Evolutionary conservation across 2,797 vertebrate genomes (phyloP).

Genomic region (Anabas testudineus): DNA sequence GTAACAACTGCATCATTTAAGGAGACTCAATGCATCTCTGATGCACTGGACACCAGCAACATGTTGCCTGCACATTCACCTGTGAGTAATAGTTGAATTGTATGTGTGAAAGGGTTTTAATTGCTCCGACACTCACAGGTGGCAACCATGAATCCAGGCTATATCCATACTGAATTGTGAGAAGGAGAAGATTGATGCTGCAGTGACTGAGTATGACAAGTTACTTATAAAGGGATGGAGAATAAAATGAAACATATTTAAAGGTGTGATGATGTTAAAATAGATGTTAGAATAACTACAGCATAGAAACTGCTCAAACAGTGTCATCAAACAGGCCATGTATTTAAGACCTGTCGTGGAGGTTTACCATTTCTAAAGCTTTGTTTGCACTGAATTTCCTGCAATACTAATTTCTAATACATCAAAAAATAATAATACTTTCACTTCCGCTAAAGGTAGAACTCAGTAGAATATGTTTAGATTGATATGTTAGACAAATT

Average conservation of each 20-base stretch:
- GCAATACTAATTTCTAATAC: too few relatives aligned
- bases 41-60: not conserved
- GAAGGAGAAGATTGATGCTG: not conserved
- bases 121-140: not conserved
- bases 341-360: too few relatives aligned
- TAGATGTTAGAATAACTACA: conserved; percentile 1
- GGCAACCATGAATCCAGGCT: not conserved
- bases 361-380: too few relatives aligned
- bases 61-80: not conserved
- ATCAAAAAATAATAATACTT: too few relatives aligned
- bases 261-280: too few relatives aligned
- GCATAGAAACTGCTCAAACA: not conserved
- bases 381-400: too few relatives aligned
- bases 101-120: not conserved
- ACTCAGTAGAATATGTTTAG: too few relatives aligned
- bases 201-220: not conserved
- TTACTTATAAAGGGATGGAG: not conserved
- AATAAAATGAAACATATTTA: not conserved
- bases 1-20: not conserved
- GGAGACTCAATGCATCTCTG: not conserved
- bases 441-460: too few relatives aligned
- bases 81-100: not conserved
- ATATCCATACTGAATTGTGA: not conserved
- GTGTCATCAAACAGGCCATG: too few relatives aligned
- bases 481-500: not conserved